Percentiles rank a stretch among this genome's conserved stretches.
Evolutionary conservation across 2,888 invertebrate species (phyloP).

Genomic region (Ommatoiulus sabulosus): DNA sequence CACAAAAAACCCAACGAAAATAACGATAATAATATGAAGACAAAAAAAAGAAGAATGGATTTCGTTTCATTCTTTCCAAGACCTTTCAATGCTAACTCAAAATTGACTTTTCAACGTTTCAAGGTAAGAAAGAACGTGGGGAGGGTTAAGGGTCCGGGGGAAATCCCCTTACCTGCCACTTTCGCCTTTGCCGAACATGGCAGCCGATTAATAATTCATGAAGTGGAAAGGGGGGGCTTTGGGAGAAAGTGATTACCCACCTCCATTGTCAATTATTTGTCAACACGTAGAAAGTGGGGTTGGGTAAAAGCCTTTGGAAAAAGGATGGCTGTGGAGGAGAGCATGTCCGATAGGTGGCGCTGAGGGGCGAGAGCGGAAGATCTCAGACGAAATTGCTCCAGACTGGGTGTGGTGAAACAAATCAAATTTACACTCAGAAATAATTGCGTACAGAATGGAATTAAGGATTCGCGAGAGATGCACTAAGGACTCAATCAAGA

Average conservation of each 20-base stretch:
- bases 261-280: slow-evolving; percentile 34
- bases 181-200: slow-evolving; percentile 18
- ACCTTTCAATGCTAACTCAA: neutral
- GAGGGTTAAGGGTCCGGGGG: neutral
- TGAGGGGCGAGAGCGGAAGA: too few species aligned
- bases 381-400: neutral
- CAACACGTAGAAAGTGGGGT: neutral
- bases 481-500: too few species aligned
- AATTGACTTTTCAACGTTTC: slow-evolving; percentile 28
- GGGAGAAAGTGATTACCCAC: slow-evolving; percentile 10
- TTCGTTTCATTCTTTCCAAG: neutral
- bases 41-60: slow-evolving; percentile 12
- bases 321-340: too few species aligned
- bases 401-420: neutral
- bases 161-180: neutral
- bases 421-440: too few species aligned
- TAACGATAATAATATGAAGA: slow-evolving; percentile 20
- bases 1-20: neutral
- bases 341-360: too few species aligned
- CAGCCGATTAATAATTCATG: slow-evolving; percentile 1
- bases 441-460: too few species aligned
- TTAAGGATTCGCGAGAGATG: too few species aligned
- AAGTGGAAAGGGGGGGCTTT: slow-evolving; percentile 13
- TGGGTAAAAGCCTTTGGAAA: neutral
- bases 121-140: neutral